These are phyloP conservation scores for Muraenolepis orangiensis DNA, from an alignment of 2,797 vertebrate species.

Conservation along the genomic window DNA sequence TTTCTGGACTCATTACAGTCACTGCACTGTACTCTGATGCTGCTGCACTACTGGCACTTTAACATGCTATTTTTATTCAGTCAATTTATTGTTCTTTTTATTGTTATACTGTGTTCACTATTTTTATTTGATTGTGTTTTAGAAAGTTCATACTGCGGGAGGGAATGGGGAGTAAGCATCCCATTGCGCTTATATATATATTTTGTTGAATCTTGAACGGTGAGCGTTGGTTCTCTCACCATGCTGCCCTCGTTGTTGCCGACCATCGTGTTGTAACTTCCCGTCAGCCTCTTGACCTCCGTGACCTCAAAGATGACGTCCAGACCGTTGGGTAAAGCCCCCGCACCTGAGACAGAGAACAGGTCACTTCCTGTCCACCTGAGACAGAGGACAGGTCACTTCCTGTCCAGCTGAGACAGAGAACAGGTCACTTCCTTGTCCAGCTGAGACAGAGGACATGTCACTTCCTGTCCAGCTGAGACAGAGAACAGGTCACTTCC, in stretches of 20 bases:
- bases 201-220: too few species aligned
- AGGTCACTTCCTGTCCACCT: conserved; percentile 53
- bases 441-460: too few species aligned
- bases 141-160: too few species aligned
- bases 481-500: not conserved
- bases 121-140: too few species aligned
- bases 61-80: too few species aligned
- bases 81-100: too few species aligned
- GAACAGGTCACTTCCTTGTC: not conserved
- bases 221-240: conserved; percentile 71
- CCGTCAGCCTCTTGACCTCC: conserved; percentile 86
- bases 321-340: conserved; percentile 89
- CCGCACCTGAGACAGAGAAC: conserved; percentile 70
- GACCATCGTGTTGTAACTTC: conserved; percentile 98
- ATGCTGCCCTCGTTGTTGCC: conserved; percentile 99
- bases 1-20: too few species aligned
- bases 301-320: conserved; percentile 94
- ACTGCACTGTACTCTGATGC: too few species aligned
- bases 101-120: too few species aligned
- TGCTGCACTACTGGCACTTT: too few species aligned
- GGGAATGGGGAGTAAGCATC: too few species aligned
- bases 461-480: conserved; percentile 60
- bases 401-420: conserved; percentile 53
- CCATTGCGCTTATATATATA: too few species aligned
- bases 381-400: not conserved